Evolutionary conservation across 2,888 invertebrate genomes (phyloP).

Genomic region (Bruchidius siliquastri): DNA sequence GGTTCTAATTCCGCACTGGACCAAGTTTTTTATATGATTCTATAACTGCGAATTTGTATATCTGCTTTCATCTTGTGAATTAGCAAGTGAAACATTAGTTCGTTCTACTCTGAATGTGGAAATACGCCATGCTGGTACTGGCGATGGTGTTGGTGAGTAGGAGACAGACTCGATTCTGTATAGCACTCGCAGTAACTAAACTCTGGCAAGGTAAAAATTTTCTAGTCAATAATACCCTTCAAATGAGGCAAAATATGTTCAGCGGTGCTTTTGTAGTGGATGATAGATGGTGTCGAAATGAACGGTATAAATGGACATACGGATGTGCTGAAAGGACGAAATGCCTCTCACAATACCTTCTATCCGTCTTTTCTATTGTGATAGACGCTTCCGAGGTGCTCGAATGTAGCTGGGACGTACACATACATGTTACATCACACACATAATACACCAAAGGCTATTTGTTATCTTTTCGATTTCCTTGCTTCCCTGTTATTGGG

Average conservation of each 20-base stretch:
- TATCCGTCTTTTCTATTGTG: not conserved
- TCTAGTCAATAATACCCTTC: not conserved
- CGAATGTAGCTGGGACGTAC: not conserved
- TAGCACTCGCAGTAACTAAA: no score
- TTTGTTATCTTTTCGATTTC: not conserved
- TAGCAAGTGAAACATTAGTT: no score
- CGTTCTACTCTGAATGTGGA: no score
- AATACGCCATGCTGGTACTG: no score
- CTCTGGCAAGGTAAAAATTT: not conserved
- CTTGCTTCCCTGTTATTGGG: not conserved
- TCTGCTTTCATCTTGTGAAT: no score
- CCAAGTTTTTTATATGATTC: no score
- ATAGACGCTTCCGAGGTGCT: not conserved
- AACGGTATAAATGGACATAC: not conserved
- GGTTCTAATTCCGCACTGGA: no score
- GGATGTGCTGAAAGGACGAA: not conserved
- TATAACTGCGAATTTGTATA: no score
- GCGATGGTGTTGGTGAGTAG: no score
- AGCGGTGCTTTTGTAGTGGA: not conserved
- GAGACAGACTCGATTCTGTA: no score
- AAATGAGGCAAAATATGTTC: not conserved
- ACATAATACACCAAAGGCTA: not conserved
- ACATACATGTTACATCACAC: not conserved
- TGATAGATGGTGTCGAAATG: not conserved
- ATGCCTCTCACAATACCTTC: not conserved